Percentiles rank a stretch among this genome's conserved stretches.
Evolutionary conservation across 2,888 invertebrate genomes (phyloP).

Genomic region (Meghimatium bilineatum): DNA sequence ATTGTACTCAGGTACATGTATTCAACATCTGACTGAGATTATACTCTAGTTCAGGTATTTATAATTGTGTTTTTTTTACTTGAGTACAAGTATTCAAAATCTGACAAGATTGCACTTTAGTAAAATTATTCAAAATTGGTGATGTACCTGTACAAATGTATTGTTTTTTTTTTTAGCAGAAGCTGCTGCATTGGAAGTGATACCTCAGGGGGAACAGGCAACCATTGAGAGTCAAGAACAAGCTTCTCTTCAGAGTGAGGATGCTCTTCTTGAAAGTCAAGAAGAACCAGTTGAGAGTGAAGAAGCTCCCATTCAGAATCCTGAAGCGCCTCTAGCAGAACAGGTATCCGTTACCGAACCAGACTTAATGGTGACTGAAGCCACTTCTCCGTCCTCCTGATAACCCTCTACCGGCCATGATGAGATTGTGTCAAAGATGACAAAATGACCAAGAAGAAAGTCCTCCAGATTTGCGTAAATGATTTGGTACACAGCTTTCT

Average conservation of each 20-base stretch:
- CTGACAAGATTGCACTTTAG: too few species aligned
- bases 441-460: neutral
- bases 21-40: too few species aligned
- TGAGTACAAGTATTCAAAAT: too few species aligned
- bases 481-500: neutral
- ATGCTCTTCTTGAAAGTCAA: neutral
- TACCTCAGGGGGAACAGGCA: neutral
- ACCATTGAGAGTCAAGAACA: too few species aligned
- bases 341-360: slow-evolving; percentile 1
- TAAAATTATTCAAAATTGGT: too few species aligned
- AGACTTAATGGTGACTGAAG: slow-evolving; percentile 23
- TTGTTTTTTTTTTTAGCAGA: neutral
- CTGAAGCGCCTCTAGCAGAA: neutral
- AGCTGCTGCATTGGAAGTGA: neutral
- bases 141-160: too few species aligned
- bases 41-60: too few species aligned
- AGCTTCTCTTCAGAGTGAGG: neutral
- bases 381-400: slow-evolving; percentile 31
- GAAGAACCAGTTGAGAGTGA: neutral
- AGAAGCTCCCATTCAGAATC: too few species aligned
- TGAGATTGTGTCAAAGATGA: neutral
- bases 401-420: slow-evolving; percentile 14
- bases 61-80: too few species aligned
- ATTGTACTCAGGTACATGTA: too few species aligned
- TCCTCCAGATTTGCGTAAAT: neutral